phyloP scores from a whole-genome alignment of 2,888 invertebrate species.

The Ectemnius continuus region DNA sequence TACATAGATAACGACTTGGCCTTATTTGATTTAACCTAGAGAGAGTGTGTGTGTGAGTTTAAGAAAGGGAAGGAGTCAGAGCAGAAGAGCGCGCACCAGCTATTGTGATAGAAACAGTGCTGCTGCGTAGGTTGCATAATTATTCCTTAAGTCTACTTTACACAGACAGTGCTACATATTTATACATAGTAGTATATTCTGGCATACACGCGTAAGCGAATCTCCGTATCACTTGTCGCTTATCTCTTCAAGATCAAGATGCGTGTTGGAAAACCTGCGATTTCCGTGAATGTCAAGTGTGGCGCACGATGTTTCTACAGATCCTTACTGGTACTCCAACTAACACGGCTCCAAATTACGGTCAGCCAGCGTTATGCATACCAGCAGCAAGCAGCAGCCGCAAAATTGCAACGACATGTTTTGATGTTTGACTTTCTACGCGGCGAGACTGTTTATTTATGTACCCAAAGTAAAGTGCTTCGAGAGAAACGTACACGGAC shows the following conservation, averaged over 20 bases:
- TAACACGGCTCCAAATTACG: slow-evolving; percentile 1
- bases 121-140: slow-evolving; percentile 26
- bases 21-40: slow-evolving; percentile 39
- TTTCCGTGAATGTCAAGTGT: background rate
- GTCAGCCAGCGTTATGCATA: background rate
- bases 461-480: slow-evolving; percentile 33
- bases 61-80: no score
- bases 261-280: slow-evolving; percentile 42
- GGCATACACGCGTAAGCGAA: no score
- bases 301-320: no score
- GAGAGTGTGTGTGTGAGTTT: no score
- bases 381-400: slow-evolving; percentile 16
- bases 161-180: slow-evolving; percentile 16
- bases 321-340: background rate
- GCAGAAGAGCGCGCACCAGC: background rate
- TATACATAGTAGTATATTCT: no score
- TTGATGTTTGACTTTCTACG: slow-evolving; percentile 56
- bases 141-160: slow-evolving; percentile 41
- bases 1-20: slow-evolving; percentile 36
- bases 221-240: no score
- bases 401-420: slow-evolving; percentile 49
- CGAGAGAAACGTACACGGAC: slow-evolving; percentile 38
- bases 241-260: background rate
- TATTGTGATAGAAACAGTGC: slow-evolving; percentile 43
- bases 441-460: slow-evolving; percentile 53